Evolutionary conservation across 2,797 vertebrate species (phyloP).

Genomic region (Gallirallus australis): DNA sequence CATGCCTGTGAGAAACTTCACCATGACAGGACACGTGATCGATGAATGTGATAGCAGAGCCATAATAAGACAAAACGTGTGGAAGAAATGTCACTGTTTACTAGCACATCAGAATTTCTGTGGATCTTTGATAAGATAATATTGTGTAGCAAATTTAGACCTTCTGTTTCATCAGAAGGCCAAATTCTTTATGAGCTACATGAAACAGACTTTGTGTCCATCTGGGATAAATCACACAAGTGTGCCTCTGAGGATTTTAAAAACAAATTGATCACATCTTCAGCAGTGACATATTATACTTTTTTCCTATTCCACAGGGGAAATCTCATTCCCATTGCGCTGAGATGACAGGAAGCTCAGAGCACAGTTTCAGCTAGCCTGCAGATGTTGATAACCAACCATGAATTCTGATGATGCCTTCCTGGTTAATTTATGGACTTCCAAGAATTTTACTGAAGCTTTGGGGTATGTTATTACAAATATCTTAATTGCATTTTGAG

Average conservation of each 20-base stretch:
- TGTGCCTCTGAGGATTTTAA: not conserved
- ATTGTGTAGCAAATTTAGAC: not conserved
- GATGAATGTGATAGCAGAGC: not conserved
- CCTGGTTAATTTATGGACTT: not conserved
- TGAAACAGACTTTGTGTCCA: not conserved
- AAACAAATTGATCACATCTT: not conserved
- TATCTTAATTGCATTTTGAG: not conserved
- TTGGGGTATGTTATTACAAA: not conserved
- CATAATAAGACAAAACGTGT: not conserved
- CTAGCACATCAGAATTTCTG: not conserved
- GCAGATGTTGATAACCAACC: not conserved
- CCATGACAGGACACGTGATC: not conserved
- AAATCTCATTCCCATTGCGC: not conserved
- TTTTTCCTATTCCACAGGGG: not conserved
- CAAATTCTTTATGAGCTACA: not conserved
- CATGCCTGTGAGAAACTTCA: not conserved
- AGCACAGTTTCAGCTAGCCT: not conserved
- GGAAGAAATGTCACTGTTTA: not conserved
- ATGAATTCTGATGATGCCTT: not conserved
- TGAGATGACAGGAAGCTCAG: not conserved
- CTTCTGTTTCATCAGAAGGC: constrained; percentile 3
- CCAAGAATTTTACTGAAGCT: not conserved
- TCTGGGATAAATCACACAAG: not conserved
- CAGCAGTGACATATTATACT: not conserved
- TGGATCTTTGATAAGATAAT: not conserved